Percentiles rank a stretch among this genome's conserved stretches.
These are phyloP conservation scores for Elachura formosa DNA, from an alignment of 2,113 vertebrate species.

Conservation along the genomic window DNA sequence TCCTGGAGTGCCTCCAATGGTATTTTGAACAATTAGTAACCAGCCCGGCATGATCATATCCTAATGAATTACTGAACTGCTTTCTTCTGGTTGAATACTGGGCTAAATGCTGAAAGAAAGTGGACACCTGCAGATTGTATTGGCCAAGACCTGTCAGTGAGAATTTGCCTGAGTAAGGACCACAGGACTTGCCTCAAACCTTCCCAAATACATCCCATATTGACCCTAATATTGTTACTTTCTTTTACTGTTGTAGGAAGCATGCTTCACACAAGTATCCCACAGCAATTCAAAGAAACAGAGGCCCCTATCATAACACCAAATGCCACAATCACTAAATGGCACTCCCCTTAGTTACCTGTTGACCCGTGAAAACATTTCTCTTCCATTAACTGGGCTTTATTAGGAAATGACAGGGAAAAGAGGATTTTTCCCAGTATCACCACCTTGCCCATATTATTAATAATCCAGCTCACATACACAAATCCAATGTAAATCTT, in stretches of 20 bases:
- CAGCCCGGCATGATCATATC: constrained; percentile 60
- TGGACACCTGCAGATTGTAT: constrained; percentile 59
- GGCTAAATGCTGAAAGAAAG: constrained; percentile 58
- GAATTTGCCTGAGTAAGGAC: constrained; percentile 34
- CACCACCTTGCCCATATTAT: neutral
- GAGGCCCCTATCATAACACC: neutral
- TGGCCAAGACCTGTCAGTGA: constrained; percentile 44
- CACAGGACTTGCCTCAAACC: neutral
- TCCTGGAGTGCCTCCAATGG: constrained; percentile 62
- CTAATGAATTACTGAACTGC: constrained; percentile 63
- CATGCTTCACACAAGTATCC: neutral
- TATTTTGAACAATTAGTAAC: constrained; percentile 63
- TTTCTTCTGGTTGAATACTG: constrained; percentile 58
- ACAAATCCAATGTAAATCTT: neutral
- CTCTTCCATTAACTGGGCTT: neutral
- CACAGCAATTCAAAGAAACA: neutral
- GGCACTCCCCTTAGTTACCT: neutral
- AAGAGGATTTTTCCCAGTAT: neutral
- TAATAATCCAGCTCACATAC: neutral
- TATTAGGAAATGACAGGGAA: constrained; percentile 6
- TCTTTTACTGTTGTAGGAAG: neutral
- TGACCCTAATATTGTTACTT: constrained; percentile 1
- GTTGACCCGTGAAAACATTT: constrained; percentile 10
- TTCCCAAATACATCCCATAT: neutral
- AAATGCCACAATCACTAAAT: neutral